These are phyloP conservation scores for Spicauda simplicius DNA, from an alignment of 2,888 invertebrate species.

Conservation along the genomic window DNA sequence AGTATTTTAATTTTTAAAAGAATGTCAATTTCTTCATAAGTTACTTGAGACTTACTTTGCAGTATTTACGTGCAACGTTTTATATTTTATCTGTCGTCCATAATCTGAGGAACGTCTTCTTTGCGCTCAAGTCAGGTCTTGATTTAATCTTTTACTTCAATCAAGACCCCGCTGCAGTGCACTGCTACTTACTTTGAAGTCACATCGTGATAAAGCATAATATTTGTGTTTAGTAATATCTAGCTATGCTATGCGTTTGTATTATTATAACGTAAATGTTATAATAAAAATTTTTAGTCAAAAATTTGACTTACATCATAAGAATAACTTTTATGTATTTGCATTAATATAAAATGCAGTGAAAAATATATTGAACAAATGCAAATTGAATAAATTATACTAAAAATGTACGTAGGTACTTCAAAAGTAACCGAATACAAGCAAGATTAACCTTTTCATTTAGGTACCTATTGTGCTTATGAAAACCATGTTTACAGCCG, in stretches of 20 bases:
- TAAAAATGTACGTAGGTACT: no score
- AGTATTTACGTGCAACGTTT: neutral
- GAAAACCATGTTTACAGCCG: no score
- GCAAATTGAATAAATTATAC: no score
- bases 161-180: conserved; percentile 22
- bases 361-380: no score
- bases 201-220: conserved; percentile 29
- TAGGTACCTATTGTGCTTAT: no score
- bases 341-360: no score
- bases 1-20: neutral
- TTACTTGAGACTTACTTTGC: neutral
- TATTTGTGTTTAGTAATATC: conserved; percentile 18
- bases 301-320: no score
- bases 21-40: neutral
- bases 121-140: conserved; percentile 27
- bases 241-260: neutral
- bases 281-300: no score
- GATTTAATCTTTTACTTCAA: conserved; percentile 34
- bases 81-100: conserved; percentile 20
- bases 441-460: no score
- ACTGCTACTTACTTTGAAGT: conserved; percentile 33
- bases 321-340: no score
- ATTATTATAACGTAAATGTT: no score
- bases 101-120: conserved; percentile 25
- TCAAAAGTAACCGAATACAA: no score